Evolutionary conservation across 2,797 vertebrate genomes (phyloP), one percentile per base, ranked within the genome.

Genomic region (Nyctibius grandis): DNA sequence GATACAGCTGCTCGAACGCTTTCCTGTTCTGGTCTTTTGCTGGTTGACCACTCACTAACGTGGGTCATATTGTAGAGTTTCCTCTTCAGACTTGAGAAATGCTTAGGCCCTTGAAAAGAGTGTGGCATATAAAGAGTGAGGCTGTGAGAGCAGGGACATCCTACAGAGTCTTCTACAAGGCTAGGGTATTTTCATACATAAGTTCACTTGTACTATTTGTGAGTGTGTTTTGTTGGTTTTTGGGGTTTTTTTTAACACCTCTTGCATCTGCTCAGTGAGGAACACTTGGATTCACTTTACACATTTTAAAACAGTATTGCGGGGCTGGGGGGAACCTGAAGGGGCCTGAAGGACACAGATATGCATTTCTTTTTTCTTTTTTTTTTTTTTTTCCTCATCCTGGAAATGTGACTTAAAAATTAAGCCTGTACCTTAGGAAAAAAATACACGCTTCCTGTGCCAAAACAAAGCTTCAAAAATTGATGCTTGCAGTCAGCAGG

Each of bases 251-350:
- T 14, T 48, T 3, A 0, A 53, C 33, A 54, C 28, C 25, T 48
- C 44, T 54, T 61, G 11, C 1, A 2, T 45, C 57, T 82, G 16
- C 60, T 86, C 18, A 18, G 6, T 29, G 11, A 20, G n/a, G 54
- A 80, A 16, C 14, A 15, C 15, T 57, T 36, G 44, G 45, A 17
- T 75, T 76, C 48, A 23, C n/a, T 26, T 67, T 48, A 22, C 1
- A 5, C 11, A 2, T 51, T 74, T 78, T n/a, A 51, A 56, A 40
- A 36, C 34, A 23, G 4, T 34, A 10, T 29, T 38, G 21, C 1
- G 15, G 14, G 17, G 12, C 0, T 33, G 0, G 14, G 12, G 15
- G 9, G 5, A 70, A 44, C 3, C 5, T 20, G 36, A 22, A 67
- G 65, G 44, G 28, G n/a, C n/a, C n/a, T 50, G 28, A 85, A 73